phyloP scores from a whole-genome alignment of 2,113 vertebrate species.

The Osmerus mordax region DNA sequence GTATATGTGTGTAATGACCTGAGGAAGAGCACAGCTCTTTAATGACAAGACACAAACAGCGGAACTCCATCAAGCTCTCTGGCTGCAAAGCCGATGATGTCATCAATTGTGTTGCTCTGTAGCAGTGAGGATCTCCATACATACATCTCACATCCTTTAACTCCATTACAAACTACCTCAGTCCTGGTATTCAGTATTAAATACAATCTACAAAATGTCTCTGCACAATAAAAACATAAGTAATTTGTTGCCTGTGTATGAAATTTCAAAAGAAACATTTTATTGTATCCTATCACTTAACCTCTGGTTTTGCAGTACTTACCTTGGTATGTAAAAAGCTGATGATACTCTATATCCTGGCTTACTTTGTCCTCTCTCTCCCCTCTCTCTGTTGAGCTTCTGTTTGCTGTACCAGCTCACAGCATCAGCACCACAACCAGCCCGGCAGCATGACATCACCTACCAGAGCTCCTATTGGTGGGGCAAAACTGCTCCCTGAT shows the following conservation, averaged over 20 bases:
- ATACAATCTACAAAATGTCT: no score
- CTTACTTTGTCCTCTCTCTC: slow-evolving; percentile 31
- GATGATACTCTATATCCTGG: slow-evolving; percentile 15
- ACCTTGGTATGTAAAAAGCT: slow-evolving; percentile 54
- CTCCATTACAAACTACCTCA: no score
- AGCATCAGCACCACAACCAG: slow-evolving; percentile 69
- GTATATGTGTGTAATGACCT: no score
- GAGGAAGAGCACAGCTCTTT: no score
- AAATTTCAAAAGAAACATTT: neutral
- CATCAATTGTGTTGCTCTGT: neutral
- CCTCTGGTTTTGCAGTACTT: slow-evolving; percentile 22
- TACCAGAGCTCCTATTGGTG: slow-evolving; percentile 61
- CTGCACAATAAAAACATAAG: neutral
- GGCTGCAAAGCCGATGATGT: slow-evolving; percentile 12
- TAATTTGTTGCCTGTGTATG: neutral
- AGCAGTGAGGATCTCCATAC: no score
- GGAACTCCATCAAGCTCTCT: neutral
- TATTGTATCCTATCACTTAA: no score
- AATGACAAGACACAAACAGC: no score
- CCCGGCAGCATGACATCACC: slow-evolving; percentile 76
- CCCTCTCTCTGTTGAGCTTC: slow-evolving; percentile 11
- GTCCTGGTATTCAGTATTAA: no score
- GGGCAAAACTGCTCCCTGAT: slow-evolving; percentile 50
- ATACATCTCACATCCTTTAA: no score
- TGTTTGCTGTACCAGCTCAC: slow-evolving; percentile 56